Evolutionary conservation across 1,140 invertebrate species (phyloP).

Genomic region (Polypedilum pembai): DNA sequence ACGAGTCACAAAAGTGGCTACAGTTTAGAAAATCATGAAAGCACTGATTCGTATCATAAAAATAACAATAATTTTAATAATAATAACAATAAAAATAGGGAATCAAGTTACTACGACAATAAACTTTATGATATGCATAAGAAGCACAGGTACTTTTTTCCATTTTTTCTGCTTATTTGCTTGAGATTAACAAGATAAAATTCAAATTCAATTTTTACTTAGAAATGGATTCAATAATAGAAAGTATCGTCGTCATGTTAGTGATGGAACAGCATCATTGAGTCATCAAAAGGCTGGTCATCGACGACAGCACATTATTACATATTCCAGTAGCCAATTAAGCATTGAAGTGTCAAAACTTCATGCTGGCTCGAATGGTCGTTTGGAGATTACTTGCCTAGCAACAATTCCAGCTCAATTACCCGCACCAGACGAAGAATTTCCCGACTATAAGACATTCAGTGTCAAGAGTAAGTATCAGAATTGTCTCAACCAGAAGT

Average conservation of each 20-base stretch:
- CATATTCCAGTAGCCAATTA: conserved; percentile 44
- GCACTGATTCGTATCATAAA: conserved; percentile 21
- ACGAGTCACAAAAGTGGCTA: conserved; percentile 5
- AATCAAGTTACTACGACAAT: conserved; percentile 25
- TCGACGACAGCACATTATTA: conserved; percentile 33
- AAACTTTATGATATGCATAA: conserved; percentile 23
- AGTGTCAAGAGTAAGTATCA: conserved; percentile 54
- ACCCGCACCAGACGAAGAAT: conserved; percentile 50
- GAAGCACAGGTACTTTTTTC: conserved; percentile 21
- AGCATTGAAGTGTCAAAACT: conserved; percentile 56
- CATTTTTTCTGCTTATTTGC: not conserved
- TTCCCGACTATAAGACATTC: conserved; percentile 58
- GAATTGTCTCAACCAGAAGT: too few relatives aligned
- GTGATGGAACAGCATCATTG: conserved; percentile 33
- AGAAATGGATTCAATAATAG: conserved; percentile 32
- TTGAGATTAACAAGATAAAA: too few relatives aligned
- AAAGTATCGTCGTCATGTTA: conserved; percentile 41
- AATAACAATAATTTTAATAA: conserved; percentile 27
- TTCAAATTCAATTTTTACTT: not conserved
- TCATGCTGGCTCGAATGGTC: conserved; percentile 55
- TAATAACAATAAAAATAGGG: conserved; percentile 26
- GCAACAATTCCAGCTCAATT: conserved; percentile 64
- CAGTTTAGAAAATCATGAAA: conserved; percentile 21
- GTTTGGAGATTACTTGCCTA: conserved; percentile 59
- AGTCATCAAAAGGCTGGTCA: not conserved